A percentile compares a stretch with the other conserved stretches of the same genome.
Evolutionary conservation across 1,140 invertebrate species (phyloP).

Genomic region (Asbolus verrucosus): DNA sequence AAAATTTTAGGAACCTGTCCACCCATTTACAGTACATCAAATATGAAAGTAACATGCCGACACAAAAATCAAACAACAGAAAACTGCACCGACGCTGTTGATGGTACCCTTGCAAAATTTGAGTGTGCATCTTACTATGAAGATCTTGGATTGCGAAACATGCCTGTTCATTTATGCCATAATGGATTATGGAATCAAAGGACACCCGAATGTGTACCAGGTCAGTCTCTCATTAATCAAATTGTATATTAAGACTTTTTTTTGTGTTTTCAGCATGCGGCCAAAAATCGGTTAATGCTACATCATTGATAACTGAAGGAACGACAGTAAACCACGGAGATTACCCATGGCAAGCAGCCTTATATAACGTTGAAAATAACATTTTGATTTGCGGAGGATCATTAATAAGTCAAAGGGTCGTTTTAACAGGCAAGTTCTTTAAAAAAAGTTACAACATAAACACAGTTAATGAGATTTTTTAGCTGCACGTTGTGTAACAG

Average conservation of each 20-base stretch:
- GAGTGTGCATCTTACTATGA: conserved; percentile 1
- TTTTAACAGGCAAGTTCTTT: conserved; percentile 5
- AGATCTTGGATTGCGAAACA: neutral
- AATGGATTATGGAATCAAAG: neutral
- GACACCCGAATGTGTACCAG: neutral
- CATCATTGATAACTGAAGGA: neutral
- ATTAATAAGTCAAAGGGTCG: neutral
- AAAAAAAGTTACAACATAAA: neutral
- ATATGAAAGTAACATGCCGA: neutral
- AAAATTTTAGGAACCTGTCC: conserved; percentile 5
- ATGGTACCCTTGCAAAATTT: conserved; percentile 5
- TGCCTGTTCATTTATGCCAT: neutral
- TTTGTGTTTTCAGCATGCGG: neutral
- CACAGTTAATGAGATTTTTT: neutral
- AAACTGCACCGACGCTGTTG: neutral
- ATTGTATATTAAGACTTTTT: neutral
- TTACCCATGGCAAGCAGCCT: neutral
- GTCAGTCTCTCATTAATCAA: neutral
- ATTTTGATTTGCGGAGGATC: neutral
- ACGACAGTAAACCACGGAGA: neutral
- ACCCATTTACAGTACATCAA: neutral
- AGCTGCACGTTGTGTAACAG: neutral
- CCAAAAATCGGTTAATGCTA: neutral
- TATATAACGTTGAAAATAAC: neutral
- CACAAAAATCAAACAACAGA: neutral